Evolutionary conservation across 2,888 invertebrate genomes (phyloP).

Genomic region (Tridacna crocea): DNA sequence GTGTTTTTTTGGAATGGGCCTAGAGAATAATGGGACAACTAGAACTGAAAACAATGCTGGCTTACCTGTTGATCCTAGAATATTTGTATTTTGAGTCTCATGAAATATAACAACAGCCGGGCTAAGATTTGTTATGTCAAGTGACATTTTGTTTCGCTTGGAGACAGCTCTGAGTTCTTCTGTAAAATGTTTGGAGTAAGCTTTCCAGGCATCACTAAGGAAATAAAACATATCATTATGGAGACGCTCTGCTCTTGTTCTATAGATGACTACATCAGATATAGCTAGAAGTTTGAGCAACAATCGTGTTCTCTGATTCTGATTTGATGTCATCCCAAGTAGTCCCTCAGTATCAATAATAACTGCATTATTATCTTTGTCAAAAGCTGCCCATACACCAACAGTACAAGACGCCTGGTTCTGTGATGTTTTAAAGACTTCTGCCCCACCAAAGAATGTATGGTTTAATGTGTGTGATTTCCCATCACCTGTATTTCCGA

Average conservation of each 20-base stretch:
- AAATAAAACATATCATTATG: conserved; percentile 91
- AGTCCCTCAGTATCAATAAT: conserved; percentile 93
- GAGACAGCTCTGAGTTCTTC: conserved; percentile 82
- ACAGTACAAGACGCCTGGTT: conserved; percentile 90
- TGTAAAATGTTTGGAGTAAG: conserved; percentile 90
- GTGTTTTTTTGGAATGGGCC: no score
- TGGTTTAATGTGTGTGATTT: conserved; percentile 92
- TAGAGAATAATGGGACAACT: no score
- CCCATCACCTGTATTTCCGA: conserved; percentile 93
- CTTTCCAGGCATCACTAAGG: conserved; percentile 90
- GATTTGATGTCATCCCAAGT: conserved; percentile 87
- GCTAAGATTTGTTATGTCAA: conserved; percentile 87
- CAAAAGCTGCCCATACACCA: conserved; percentile 92
- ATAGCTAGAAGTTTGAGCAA: conserved; percentile 92
- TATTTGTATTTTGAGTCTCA: conserved; percentile 90
- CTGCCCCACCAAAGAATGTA: conserved; percentile 88
- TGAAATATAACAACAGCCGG: conserved; percentile 92
- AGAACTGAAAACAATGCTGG: background rate
- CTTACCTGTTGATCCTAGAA: conserved; percentile 54
- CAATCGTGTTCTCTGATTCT: conserved; percentile 88
- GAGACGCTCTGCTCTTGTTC: conserved; percentile 90
- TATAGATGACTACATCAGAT: conserved; percentile 91
- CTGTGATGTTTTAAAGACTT: conserved; percentile 88
- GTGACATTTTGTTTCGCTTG: conserved; percentile 84
- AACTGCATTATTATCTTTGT: conserved; percentile 88